Base-by-base conservation (phyloP, 2,797 vertebrate genomes). In the Astyanax mexicanus region DNA sequence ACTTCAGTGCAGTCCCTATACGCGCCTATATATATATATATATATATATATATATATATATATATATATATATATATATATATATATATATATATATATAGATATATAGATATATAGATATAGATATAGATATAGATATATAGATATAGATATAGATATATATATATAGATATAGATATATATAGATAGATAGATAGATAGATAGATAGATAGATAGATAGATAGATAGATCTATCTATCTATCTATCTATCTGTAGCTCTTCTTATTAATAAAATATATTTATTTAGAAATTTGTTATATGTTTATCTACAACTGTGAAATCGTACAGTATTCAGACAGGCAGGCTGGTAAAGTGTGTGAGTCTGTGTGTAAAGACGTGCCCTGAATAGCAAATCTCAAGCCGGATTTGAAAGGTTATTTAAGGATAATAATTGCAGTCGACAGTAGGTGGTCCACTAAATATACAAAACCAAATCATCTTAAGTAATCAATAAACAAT, bases 151-250 rank as follows among this genome's bases (percentile, higher is more conserved):
- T 68, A 69, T 38, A 77, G 69, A 70, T 23, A 77, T 45, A 70
- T 29, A 75, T 65, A 79, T 35, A 70, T 60, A 58, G 19, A 67
- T 54, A 42, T 29, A 78, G 49, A 66, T 37, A 77, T 49, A 78
- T 49, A 80, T 37, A 74, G 27, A 76, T 40, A 81, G 21, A 81
- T 25, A 75, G 17, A 79, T 42, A 73, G 29, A 71, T 32, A 71
- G 4, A 72, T 73, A 84, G 73, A 82, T 69, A 55, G 49, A 84
- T 79, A 80, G 62, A 75, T 65, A 61, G 27, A 82, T 81, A 83
- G 80, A 86, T 49, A 61, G 51, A 73, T 47, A 75, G 21, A 69
- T 51, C n/a, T n/a, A n/a, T n/a, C n/a, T n/a, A n/a, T n/a, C n/a
- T n/a, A n/a, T n/a, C n/a, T n/a, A n/a, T n/a, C n/a, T n/a, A n/a